phyloP scores from a whole-genome alignment of 2,113 vertebrate genomes.

The Scortum barcoo region DNA sequence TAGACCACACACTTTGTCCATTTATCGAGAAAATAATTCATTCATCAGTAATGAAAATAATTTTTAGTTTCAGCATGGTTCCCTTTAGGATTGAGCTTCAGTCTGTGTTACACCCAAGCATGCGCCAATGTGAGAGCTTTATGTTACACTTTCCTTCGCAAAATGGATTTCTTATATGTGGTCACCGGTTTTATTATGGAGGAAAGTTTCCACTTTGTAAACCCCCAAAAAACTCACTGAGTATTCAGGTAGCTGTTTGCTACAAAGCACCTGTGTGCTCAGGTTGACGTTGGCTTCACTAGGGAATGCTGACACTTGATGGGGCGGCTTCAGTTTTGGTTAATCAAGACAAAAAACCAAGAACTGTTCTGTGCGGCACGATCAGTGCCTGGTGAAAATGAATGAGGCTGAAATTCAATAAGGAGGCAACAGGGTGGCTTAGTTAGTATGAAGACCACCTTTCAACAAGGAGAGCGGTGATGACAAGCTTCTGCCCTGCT shows the following conservation, averaged over 20 bases:
- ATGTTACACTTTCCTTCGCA: neutral
- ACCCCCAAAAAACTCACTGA: neutral
- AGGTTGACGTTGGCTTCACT: neutral
- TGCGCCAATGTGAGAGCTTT: neutral
- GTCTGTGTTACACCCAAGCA: too few relatives aligned
- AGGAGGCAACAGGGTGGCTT: neutral
- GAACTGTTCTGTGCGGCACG: neutral
- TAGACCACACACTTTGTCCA: neutral
- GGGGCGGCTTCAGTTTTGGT: neutral
- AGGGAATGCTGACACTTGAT: neutral
- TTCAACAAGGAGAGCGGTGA: constrained; percentile 1
- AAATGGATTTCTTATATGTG: too few relatives aligned
- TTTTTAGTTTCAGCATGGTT: neutral
- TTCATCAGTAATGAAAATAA: neutral
- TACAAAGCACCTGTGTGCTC: constrained; percentile 1
- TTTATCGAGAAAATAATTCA: neutral
- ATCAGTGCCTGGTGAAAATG: constrained; percentile 15
- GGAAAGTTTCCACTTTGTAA: neutral
- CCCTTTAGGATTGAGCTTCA: neutral
- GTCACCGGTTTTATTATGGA: neutral
- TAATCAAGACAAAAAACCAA: constrained; percentile 10
- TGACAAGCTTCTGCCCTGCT: neutral
- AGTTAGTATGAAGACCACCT: neutral
- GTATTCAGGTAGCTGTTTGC: neutral
- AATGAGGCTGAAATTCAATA: constrained; percentile 27